A percentile compares a stretch with the other conserved stretches of the same genome.
Conservation (phyloP, 2,113 vertebrate genomes). For the Hiodon alosoides region DNA sequence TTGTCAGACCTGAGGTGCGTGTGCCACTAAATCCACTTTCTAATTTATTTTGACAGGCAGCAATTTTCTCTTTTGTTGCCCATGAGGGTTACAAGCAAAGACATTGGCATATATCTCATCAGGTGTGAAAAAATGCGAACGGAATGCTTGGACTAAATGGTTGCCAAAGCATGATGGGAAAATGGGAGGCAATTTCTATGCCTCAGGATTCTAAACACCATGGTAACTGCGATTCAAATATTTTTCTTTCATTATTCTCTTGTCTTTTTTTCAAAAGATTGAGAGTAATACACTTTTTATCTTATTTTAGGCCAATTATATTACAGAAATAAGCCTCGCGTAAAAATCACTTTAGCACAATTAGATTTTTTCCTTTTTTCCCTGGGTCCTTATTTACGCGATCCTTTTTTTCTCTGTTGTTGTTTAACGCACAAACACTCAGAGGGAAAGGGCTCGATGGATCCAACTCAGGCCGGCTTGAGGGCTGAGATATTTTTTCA, state of each 20-base stretch:
- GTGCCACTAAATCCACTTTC: not conserved
- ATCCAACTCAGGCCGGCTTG: too few species aligned
- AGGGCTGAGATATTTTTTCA: too few species aligned
- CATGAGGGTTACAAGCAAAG: not conserved
- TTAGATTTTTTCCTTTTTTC: too few species aligned
- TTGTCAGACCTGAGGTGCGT: not conserved
- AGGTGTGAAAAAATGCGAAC: slow-evolving; percentile 20
- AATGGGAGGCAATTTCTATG: slow-evolving; percentile 23
- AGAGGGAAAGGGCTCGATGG: too few species aligned
- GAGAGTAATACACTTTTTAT: not conserved
- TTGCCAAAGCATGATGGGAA: slow-evolving; percentile 17
- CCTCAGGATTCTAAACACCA: slow-evolving; percentile 17
- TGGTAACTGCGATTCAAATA: slow-evolving; percentile 17
- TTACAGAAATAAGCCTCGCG: too few species aligned
- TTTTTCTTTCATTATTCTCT: slow-evolving; percentile 1
- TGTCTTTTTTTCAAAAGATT: slow-evolving; percentile 12
- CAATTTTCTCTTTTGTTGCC: slow-evolving; percentile 10
- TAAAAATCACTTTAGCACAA: too few species aligned
- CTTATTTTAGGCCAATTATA: too few species aligned
- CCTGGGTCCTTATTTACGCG: too few species aligned
- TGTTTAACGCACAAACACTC: too few species aligned
- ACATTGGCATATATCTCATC: not conserved
- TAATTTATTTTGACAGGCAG: slow-evolving; percentile 11
- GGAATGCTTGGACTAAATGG: slow-evolving; percentile 8
- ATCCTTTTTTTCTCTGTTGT: too few species aligned